Conservation (phyloP, 2,797 vertebrate species). For the Characodon lateralis region DNA sequence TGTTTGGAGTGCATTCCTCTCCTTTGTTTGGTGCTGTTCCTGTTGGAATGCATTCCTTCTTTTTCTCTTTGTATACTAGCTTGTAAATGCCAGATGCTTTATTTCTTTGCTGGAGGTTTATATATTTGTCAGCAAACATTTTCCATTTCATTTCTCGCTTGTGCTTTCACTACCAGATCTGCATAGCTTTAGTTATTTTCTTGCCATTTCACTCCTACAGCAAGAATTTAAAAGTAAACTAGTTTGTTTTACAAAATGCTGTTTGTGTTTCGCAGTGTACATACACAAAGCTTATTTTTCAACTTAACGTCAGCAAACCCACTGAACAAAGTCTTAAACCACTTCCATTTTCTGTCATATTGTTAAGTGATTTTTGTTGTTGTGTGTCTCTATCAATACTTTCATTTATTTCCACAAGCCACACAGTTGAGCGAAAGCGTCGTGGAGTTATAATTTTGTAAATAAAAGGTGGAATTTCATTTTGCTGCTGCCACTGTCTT, state of each 20-base stretch:
- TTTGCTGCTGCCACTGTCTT: no score
- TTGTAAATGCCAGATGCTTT: constrained; percentile 25
- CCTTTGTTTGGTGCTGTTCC: constrained; percentile 32
- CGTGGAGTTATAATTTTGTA: no score
- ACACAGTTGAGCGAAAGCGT: background rate
- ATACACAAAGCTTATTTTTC: constrained; percentile 31
- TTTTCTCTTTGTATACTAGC: constrained; percentile 22
- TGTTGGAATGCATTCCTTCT: constrained; percentile 18
- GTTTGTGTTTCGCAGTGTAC: constrained; percentile 14
- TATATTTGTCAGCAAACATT: constrained; percentile 45
- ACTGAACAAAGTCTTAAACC: background rate
- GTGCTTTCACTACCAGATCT: constrained; percentile 17
- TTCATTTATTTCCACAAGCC: background rate
- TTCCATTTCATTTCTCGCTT: constrained; percentile 42
- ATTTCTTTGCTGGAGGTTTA: constrained; percentile 37
- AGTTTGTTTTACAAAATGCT: constrained; percentile 20
- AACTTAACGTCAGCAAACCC: constrained; percentile 4
- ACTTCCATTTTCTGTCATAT: background rate
- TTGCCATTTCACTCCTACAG: constrained; percentile 25
- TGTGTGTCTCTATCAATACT: background rate
- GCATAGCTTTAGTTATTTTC: constrained; percentile 37
- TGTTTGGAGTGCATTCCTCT: constrained; percentile 41
- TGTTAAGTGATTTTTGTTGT: background rate
- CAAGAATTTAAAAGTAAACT: constrained; percentile 36
- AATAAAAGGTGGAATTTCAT: no score